A percentile compares a stretch with the other conserved stretches of the same genome.
Conservation (phyloP, 2,113 vertebrate genomes). For the Ceyx margarethae region DNA sequence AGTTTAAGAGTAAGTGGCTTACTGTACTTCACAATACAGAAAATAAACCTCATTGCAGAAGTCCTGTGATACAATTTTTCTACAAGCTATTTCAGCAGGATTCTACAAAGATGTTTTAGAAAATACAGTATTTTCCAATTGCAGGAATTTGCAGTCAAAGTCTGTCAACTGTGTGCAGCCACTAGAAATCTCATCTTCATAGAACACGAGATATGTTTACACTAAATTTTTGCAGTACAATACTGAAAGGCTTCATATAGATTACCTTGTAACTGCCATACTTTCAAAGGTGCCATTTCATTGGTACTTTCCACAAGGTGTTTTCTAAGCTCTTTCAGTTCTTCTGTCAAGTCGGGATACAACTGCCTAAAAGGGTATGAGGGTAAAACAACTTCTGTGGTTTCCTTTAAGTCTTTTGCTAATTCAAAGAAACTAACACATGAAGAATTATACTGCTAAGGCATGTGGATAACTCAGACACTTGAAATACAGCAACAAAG, state of each 20-base stretch:
- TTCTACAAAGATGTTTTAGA: neutral
- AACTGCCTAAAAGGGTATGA: slow-evolving; percentile 72
- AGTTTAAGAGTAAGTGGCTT: neutral
- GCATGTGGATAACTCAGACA: neutral
- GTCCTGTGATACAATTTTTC: neutral
- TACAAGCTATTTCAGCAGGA: neutral
- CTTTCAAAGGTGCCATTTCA: slow-evolving; percentile 97
- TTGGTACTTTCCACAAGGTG: slow-evolving; percentile 97
- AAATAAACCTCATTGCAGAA: neutral
- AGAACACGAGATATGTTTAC: neutral
- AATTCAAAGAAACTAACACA: neutral
- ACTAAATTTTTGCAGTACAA: neutral
- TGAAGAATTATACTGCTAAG: neutral
- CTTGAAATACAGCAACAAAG: neutral
- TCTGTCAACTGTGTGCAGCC: neutral
- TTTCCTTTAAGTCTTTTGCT: neutral
- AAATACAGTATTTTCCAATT: neutral
- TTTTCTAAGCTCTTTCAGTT: slow-evolving; percentile 93
- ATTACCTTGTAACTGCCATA: slow-evolving; percentile 97
- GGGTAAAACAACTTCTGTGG: neutral
- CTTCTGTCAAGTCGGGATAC: slow-evolving; percentile 87
- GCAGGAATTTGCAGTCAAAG: neutral
- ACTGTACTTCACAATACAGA: neutral
- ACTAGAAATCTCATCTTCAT: fast-evolving
- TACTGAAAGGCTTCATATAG: neutral